These are phyloP conservation scores for Mallotus villosus DNA, from an alignment of 2,797 vertebrate genomes.

Conservation along the genomic window DNA sequence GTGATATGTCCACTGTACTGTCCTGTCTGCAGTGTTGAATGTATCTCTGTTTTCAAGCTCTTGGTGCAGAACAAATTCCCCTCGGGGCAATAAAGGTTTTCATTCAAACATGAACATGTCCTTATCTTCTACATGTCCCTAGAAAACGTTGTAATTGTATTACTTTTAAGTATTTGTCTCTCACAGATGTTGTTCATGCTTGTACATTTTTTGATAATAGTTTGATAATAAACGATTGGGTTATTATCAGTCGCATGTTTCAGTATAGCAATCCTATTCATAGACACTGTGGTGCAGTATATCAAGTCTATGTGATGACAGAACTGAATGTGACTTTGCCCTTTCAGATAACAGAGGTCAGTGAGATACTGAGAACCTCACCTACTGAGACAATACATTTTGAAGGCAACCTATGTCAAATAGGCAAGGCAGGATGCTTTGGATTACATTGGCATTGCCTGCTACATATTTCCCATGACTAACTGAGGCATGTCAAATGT, in stretches of 20 bases:
- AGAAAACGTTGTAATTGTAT: neutral
- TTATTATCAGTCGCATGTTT: constrained; percentile 8
- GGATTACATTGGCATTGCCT: constrained; percentile 36
- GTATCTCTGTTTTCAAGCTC: too few species aligned
- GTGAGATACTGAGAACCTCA: constrained; percentile 66
- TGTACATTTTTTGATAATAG: neutral
- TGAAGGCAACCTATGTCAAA: constrained; percentile 78
- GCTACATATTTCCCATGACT: constrained; percentile 5
- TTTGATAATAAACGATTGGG: neutral
- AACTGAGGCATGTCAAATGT: neutral
- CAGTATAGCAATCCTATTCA: constrained; percentile 21
- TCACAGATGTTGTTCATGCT: neutral
- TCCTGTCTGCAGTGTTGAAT: too few species aligned
- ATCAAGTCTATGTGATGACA: constrained; percentile 21
- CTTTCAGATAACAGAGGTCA: constrained; percentile 33
- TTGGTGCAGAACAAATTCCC: too few species aligned
- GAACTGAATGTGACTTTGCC: constrained; percentile 20
- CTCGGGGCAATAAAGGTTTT: too few species aligned
- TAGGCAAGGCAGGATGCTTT: constrained; percentile 62
- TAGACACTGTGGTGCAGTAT: constrained; percentile 17
- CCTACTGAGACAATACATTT: constrained; percentile 72
- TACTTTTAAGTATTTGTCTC: neutral
- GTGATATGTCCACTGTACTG: too few species aligned
- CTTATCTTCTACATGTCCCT: neutral
- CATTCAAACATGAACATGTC: neutral